These are phyloP conservation scores for Brienomyrus brachyistius DNA, from an alignment of 2,113 vertebrate genomes.

Conservation along the genomic window DNA sequence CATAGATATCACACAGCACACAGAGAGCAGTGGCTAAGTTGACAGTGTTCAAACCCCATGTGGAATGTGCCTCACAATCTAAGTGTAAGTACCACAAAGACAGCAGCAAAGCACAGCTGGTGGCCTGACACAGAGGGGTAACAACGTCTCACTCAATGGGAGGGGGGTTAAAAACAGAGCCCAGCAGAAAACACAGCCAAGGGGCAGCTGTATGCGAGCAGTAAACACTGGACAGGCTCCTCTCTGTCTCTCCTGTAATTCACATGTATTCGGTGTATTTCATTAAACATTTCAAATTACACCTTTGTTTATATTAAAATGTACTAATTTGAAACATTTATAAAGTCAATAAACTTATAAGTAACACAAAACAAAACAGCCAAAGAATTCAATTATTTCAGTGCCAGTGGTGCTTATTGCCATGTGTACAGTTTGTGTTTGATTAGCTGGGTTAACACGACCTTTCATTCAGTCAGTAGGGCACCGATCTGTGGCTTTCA, in stretches of 20 bases:
- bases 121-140: not conserved
- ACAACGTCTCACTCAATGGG: not conserved
- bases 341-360: not conserved
- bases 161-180: not conserved
- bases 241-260: not conserved
- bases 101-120: not conserved
- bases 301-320: not conserved
- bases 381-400: not conserved
- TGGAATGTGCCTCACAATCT: not conserved
- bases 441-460: not conserved
- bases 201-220: not conserved
- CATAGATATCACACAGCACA: not conserved
- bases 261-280: not conserved
- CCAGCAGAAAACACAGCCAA: not conserved
- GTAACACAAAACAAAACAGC: not conserved
- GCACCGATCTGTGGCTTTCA: not conserved
- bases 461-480: not conserved
- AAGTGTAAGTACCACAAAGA: not conserved
- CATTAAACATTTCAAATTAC: not conserved
- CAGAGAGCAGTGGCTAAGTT: not conserved
- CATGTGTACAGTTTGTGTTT: not conserved
- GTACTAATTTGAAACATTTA: not conserved
- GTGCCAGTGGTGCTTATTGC: not conserved
- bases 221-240: not conserved
- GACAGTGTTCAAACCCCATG: not conserved